Conservation (phyloP, 2,113 vertebrate species). For the Scartelaos histophorus region DNA sequence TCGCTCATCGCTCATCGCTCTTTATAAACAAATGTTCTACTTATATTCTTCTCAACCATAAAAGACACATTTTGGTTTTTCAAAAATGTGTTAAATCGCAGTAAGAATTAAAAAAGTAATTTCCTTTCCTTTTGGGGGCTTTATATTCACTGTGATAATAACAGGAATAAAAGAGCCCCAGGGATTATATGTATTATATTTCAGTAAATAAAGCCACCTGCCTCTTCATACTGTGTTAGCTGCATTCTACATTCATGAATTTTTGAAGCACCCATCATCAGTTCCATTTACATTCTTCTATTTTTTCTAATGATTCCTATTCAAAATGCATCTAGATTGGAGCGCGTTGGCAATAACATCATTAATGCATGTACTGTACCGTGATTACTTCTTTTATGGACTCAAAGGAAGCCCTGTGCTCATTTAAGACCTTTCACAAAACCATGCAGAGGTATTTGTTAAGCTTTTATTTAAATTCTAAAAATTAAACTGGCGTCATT, state of each 20-base stretch:
- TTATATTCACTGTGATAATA: not conserved
- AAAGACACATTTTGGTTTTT: not conserved
- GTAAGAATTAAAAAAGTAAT: not conserved
- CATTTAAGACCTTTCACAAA: slow-evolving; percentile 57
- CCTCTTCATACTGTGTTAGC: slow-evolving; percentile 1
- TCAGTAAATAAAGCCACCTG: not conserved
- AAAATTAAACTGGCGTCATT: slow-evolving; percentile 15
- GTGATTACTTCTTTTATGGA: slow-evolving; percentile 60
- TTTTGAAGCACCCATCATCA: slow-evolving; percentile 32
- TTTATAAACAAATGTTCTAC: not conserved
- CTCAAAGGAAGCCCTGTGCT: slow-evolving; percentile 3
- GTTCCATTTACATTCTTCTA: slow-evolving; percentile 16
- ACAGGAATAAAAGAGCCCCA: not conserved
- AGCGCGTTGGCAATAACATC: slow-evolving; percentile 20
- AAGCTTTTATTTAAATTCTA: slow-evolving; percentile 29
- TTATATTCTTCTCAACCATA: not conserved
- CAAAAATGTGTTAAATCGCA: not conserved
- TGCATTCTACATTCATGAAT: slow-evolving; percentile 5
- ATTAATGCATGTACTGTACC: slow-evolving; percentile 27
- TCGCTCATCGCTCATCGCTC: not conserved
- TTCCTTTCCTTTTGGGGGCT: not conserved
- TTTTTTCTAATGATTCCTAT: slow-evolving; percentile 26
- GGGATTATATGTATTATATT: not conserved
- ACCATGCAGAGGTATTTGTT: slow-evolving; percentile 17
- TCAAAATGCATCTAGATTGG: slow-evolving; percentile 33